phyloP scores from a whole-genome alignment of 2,113 vertebrate genomes.

The Pycnonotus jocosus region DNA sequence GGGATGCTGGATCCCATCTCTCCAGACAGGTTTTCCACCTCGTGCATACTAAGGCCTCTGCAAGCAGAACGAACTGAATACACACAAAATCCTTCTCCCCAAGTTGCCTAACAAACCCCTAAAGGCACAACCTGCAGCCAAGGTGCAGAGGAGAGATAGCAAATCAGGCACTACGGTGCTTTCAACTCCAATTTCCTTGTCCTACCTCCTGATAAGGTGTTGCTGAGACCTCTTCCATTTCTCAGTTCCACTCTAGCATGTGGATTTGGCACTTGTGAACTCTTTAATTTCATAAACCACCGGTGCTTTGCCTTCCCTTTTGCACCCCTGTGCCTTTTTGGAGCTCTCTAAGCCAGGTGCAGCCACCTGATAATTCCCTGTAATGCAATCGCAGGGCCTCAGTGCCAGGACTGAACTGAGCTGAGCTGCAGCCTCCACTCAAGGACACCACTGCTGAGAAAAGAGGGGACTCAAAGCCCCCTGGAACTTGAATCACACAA shows the following conservation, averaged over 20 bases:
- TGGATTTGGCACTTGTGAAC: constrained; percentile 3
- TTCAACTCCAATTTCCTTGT: constrained; percentile 35
- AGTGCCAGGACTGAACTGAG: neutral
- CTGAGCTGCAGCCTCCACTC: neutral
- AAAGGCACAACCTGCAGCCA: constrained; percentile 12
- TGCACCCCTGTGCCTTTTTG: neutral
- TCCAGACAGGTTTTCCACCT: neutral
- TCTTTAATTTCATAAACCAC: constrained; percentile 64
- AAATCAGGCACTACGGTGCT: constrained; percentile 20
- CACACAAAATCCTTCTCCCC: neutral
- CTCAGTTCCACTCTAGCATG: neutral
- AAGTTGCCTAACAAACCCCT: neutral
- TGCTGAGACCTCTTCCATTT: neutral
- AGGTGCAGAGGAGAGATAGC: constrained; percentile 52
- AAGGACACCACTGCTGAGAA: neutral
- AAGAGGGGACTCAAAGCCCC: neutral
- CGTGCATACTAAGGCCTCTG: neutral
- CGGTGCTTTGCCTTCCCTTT: constrained; percentile 24
- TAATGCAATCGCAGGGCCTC: neutral
- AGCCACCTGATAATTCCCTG: constrained; percentile 34
- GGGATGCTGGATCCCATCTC: neutral
- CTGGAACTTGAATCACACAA: neutral
- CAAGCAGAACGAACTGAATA: neutral
- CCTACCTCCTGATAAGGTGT: neutral
- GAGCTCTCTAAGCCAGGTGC: constrained; percentile 8